Base-by-base conservation (phyloP, 2,113 vertebrate species). In the Varanus salvator region DNA sequence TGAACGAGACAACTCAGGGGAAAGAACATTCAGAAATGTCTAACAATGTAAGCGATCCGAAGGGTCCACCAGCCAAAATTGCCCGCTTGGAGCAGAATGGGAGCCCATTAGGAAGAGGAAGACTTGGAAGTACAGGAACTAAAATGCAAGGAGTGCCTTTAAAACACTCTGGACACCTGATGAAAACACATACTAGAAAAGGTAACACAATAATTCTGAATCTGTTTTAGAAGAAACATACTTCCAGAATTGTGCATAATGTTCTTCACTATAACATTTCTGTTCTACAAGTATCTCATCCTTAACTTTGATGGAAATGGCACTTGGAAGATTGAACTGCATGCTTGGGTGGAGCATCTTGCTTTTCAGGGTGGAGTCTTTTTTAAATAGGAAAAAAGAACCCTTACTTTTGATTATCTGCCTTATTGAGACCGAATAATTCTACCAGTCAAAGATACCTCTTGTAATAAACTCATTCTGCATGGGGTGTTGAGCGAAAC, bases 1-100 rank as follows among this genome's bases (percentile, higher is more conserved):
- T 99, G 98, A 98, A 99, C 98, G 99, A 99, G 97, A 95, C 98
- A 97, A 98, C 99, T 98, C 96, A 99, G 98, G 99, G 98, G 97
- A 99, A 99, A 98, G 99, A 99, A 97, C 99, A 99, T 98, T 98
- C 98, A 90, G 99, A 99, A 98, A 98, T 99, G 98, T 98, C 98
- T 98, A 98, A 98, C 98, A 98, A 98, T 98, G 97, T 99, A 98
- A 98, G 97, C 11, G 99, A 99, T 96, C 96, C 97, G 97, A 99
- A 99, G 97, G 98, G 97, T 94, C 99, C 99, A 93, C 98, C 99
- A 91, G 98, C 99, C 97, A 99, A 99, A 98, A 97, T 99, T 96
- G 98, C 98, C 93, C 98, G 99, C 95, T 98, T 99, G 98, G 99
- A 99, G 95, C 99, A 99, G 98, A 99, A 99, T 96, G 99, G 99